Evolutionary conservation across 2,113 vertebrate genomes (phyloP).

Genomic region (Eulacestoma nigropectus): DNA sequence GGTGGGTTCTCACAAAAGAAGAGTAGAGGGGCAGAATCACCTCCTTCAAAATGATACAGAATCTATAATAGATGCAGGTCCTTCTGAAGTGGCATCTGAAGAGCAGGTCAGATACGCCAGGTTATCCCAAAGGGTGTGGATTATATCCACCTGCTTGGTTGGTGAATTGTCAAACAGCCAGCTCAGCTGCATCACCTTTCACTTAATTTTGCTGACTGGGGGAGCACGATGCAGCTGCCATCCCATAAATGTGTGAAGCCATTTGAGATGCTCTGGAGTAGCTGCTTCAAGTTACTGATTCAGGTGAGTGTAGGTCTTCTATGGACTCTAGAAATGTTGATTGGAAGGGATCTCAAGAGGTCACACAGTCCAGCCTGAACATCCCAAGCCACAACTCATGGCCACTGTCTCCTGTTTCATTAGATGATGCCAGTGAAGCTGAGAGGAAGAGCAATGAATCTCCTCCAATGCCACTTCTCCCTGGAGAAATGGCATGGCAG

Average conservation of each 20-base stretch:
- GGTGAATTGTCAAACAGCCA: not conserved
- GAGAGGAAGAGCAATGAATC: not conserved
- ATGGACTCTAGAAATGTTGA: not conserved
- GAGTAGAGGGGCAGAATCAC: not conserved
- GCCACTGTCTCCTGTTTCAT: not conserved
- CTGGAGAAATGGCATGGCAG: not conserved
- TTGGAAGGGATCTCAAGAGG: not conserved
- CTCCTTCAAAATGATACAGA: not conserved
- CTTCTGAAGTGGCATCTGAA: not conserved
- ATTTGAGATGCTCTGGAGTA: not conserved
- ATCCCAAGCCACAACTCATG: not conserved
- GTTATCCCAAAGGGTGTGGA: not conserved
- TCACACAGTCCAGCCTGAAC: not conserved
- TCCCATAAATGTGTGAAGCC: not conserved
- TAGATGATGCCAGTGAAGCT: not conserved
- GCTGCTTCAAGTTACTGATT: not conserved
- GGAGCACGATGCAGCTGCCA: not conserved
- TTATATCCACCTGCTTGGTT: not conserved
- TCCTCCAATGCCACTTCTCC: not conserved
- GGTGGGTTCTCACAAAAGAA: not conserved
- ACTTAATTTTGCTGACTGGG: not conserved
- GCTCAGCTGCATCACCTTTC: not conserved
- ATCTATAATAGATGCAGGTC: not conserved
- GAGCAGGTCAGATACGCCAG: not conserved
- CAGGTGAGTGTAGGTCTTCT: not conserved